phyloP scores from a whole-genome alignment of 2,113 vertebrate genomes.

The Pagrus major region DNA sequence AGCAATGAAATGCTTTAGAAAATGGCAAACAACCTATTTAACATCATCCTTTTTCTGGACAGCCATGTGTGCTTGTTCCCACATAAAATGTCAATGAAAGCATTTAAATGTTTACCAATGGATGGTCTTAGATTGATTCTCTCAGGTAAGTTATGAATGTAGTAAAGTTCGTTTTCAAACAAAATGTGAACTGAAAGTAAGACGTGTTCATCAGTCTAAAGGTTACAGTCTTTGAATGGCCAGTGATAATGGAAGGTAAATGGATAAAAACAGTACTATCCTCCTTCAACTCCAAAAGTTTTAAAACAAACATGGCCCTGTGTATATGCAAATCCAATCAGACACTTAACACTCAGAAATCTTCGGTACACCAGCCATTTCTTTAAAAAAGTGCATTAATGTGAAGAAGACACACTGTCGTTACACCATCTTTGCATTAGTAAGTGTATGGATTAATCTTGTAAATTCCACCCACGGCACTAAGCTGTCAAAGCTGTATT shows the following conservation, averaged over 20 bases:
- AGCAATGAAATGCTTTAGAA: neutral
- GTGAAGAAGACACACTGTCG: neutral
- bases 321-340: neutral
- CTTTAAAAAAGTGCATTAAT: constrained; percentile 31
- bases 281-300: neutral
- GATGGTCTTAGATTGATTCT: neutral
- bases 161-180: neutral
- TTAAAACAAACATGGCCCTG: neutral
- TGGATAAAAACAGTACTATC: neutral
- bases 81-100: neutral
- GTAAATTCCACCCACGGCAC: constrained; percentile 42
- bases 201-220: neutral
- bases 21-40: neutral
- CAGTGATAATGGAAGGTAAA: constrained; percentile 7
- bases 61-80: neutral
- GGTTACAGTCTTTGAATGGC: neutral
- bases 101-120: neutral
- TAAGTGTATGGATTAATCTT: constrained; percentile 38
- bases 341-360: constrained; percentile 4
- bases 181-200: neutral
- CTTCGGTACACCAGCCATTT: neutral
- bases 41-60: neutral
- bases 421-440: constrained; percentile 36
- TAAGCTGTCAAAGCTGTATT: constrained; percentile 32
- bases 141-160: neutral